Percentiles rank a stretch among this genome's conserved stretches.
phyloP scores from a whole-genome alignment of 2,113 vertebrate species.

The Clupea harengus region DNA sequence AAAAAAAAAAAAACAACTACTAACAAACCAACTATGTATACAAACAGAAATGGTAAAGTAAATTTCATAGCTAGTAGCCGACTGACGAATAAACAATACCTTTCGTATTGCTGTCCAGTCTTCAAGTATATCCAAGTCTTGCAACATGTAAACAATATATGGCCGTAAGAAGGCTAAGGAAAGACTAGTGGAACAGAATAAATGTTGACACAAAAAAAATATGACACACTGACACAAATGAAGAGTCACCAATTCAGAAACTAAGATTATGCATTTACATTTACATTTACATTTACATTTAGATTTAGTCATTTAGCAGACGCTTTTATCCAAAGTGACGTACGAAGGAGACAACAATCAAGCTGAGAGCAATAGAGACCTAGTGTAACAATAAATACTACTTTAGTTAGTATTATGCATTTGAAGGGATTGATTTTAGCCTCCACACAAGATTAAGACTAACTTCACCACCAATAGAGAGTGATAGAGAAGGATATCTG shows the following conservation, averaged over 20 bases:
- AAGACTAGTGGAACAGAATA: background rate
- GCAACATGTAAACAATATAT: constrained; percentile 92
- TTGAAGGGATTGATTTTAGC: too few relatives aligned
- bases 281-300: too few relatives aligned
- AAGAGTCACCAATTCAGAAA: background rate
- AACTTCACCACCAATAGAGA: background rate
- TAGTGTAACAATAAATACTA: too few relatives aligned
- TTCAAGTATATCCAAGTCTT: constrained; percentile 89
- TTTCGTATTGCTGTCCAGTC: constrained; percentile 91
- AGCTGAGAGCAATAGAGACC: too few relatives aligned
- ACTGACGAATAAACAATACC: constrained; percentile 56
- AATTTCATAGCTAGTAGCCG: background rate
- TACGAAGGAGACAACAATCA: too few relatives aligned
- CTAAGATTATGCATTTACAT: background rate
- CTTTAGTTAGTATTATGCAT: too few relatives aligned
- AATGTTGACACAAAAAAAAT: background rate
- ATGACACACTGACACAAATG: background rate
- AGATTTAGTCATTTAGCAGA: too few relatives aligned
- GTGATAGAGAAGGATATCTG: constrained; percentile 82
- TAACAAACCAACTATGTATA: background rate
- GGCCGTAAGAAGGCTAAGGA: constrained; percentile 79
- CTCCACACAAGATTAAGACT: background rate
- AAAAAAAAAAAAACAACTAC: background rate
- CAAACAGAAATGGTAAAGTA: background rate
- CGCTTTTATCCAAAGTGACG: too few relatives aligned